A percentile compares a stretch with the other conserved stretches of the same genome.
Conservation (phyloP, 1,140 invertebrate genomes). For the Drosophila pandora region DNA sequence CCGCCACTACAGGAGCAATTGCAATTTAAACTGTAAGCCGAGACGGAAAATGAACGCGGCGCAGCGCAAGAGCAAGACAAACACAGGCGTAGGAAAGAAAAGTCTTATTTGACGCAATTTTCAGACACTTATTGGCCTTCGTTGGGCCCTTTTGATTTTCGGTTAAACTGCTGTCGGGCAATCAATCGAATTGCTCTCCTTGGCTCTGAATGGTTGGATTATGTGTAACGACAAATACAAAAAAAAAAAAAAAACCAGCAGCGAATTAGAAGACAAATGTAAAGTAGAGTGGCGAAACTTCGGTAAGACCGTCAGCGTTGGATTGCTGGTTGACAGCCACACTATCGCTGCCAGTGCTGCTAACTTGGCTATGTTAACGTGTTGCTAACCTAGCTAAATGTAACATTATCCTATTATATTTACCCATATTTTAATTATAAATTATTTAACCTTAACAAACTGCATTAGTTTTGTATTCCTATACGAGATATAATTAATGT, state of each 20-base stretch:
- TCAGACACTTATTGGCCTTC: background rate
- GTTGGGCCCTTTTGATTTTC: background rate
- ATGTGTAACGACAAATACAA: conserved; percentile 34
- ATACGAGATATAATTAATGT: too few species aligned
- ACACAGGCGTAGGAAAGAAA: conserved; percentile 1
- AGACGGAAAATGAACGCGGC: background rate
- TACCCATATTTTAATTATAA: too few species aligned
- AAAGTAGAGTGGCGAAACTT: background rate
- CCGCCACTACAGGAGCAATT: too few species aligned
- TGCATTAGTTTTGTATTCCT: too few species aligned
- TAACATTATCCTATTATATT: too few species aligned
- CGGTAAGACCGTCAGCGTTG: too few species aligned
- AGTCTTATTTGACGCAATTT: conserved; percentile 4
- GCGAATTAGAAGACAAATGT: conserved; percentile 33
- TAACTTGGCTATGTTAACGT: too few species aligned
- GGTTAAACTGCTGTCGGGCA: background rate
- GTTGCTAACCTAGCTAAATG: too few species aligned
- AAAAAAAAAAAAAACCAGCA: conserved; percentile 33
- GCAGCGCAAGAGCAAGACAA: background rate
- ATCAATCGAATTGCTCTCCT: background rate
- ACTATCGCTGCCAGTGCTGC: too few species aligned
- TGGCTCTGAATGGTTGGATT: conserved; percentile 1
- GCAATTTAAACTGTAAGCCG: background rate
- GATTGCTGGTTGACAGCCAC: too few species aligned
- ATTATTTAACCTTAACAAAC: too few species aligned